Conservation (phyloP, 1,140 invertebrate genomes). For the Cotesia vestalis region DNA sequence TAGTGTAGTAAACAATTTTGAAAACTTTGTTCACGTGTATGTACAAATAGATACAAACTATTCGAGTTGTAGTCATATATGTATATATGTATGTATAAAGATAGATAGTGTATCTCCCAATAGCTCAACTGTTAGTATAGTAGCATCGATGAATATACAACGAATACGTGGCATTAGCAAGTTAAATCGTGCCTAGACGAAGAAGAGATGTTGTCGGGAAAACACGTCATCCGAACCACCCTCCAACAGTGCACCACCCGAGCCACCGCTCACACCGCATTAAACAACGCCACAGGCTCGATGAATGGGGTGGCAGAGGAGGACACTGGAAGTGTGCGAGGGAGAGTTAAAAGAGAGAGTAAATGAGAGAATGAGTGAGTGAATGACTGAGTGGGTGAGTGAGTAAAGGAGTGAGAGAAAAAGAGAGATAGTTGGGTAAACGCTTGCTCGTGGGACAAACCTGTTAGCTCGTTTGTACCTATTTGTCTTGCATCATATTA, state of each 20-base stretch:
- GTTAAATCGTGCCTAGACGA: constrained; percentile 47
- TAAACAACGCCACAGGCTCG: constrained; percentile 26
- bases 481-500: constrained; percentile 42
- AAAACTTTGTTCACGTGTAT: too few relatives aligned
- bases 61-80: too few relatives aligned
- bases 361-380: neutral
- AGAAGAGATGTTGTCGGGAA: constrained; percentile 43
- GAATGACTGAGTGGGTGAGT: neutral
- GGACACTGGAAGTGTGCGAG: neutral
- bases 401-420: neutral
- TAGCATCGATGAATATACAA: constrained; percentile 53
- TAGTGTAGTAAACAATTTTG: too few relatives aligned
- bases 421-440: constrained; percentile 2
- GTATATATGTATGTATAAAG: too few relatives aligned
- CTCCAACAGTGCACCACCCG: constrained; percentile 4
- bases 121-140: too few relatives aligned
- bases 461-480: constrained; percentile 43
- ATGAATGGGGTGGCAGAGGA: constrained; percentile 11
- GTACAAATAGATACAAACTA: too few relatives aligned
- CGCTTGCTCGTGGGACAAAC: constrained; percentile 31
- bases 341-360: neutral
- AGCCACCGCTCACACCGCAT: constrained; percentile 12
- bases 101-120: too few relatives aligned
- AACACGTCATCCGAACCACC: constrained; percentile 39
- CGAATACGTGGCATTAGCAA: constrained; percentile 52